Conservation (phyloP, 2,113 vertebrate genomes). For the Rhinogobius similis region DNA sequence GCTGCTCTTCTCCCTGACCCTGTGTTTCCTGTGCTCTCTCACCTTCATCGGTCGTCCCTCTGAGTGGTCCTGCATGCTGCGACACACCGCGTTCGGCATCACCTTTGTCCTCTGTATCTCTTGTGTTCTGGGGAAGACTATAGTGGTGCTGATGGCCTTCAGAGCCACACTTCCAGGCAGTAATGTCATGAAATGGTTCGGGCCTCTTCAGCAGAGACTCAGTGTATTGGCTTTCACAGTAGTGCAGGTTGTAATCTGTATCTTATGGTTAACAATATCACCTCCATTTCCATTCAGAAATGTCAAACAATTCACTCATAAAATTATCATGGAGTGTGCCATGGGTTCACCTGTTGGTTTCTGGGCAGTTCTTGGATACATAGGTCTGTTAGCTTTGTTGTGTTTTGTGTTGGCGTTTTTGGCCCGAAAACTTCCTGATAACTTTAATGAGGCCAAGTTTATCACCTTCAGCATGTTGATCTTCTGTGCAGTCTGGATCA, state of each 20-base stretch:
- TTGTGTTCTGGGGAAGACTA: slow-evolving; percentile 50
- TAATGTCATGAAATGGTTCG: slow-evolving; percentile 54
- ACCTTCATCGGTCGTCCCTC: slow-evolving; percentile 72
- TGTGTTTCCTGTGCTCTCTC: slow-evolving; percentile 74
- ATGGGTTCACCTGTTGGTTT: slow-evolving; percentile 71
- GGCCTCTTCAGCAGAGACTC: slow-evolving; percentile 67
- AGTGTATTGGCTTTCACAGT: slow-evolving; percentile 69
- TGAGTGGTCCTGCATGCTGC: slow-evolving; percentile 72
- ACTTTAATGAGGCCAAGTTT: slow-evolving; percentile 80
- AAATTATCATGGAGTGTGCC: slow-evolving; percentile 72
- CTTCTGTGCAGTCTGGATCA: slow-evolving; percentile 78
- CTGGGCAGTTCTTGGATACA: slow-evolving; percentile 73
- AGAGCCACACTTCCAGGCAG: slow-evolving; percentile 47
- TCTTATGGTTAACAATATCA: slow-evolving; percentile 65
- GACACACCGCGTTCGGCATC: slow-evolving; percentile 71
- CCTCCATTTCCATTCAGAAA: slow-evolving; percentile 66
- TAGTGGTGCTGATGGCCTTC: slow-evolving; percentile 53
- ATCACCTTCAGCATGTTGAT: slow-evolving; percentile 82
- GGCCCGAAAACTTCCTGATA: slow-evolving; percentile 74
- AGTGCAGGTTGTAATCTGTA: slow-evolving; percentile 69
- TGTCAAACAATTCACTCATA: slow-evolving; percentile 53
- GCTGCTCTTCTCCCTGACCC: slow-evolving; percentile 65
- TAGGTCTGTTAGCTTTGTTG: slow-evolving; percentile 70
- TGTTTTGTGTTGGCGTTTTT: slow-evolving; percentile 78
- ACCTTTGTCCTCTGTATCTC: slow-evolving; percentile 72